These are phyloP conservation scores for Teleogryllus occipitalis DNA, from an alignment of 1,140 invertebrate genomes.

Conservation along the genomic window DNA sequence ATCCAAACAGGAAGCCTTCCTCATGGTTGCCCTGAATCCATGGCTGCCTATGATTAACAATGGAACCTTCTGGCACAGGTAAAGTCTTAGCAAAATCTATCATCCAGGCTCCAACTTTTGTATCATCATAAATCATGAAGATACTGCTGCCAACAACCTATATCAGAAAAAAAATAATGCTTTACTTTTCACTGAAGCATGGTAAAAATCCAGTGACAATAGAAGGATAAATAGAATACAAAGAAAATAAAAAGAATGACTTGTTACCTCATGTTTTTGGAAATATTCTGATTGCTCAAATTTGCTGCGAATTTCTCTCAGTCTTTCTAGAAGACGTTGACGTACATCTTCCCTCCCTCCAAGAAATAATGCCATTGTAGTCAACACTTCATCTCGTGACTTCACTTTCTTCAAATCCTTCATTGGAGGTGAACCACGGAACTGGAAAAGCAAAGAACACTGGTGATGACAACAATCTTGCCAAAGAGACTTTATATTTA, in stretches of 20 bases:
- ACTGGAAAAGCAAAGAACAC: conserved; percentile 27
- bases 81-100: conserved; percentile 94
- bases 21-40: conserved; percentile 91
- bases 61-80: conserved; percentile 57
- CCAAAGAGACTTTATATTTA: background rate
- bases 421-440: conserved; percentile 61
- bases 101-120: conserved; percentile 81
- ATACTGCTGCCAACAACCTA: conserved; percentile 85
- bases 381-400: conserved; percentile 64
- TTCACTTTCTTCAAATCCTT: conserved; percentile 72
- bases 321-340: conserved; percentile 57
- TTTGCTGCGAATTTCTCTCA: conserved; percentile 65
- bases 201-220: background rate
- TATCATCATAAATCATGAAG: conserved; percentile 85
- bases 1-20: conserved; percentile 84
- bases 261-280: conserved; percentile 73
- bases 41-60: conserved; percentile 61
- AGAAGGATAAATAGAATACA: background rate
- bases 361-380: conserved; percentile 71
- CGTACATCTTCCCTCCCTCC: conserved; percentile 54
- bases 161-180: conserved; percentile 24
- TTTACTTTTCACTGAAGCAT: background rate
- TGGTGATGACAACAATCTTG: background rate
- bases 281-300: conserved; percentile 86
- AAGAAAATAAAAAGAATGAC: background rate